Conservation (phyloP, 2,113 vertebrate species). For the Lepisosteus oculatus region DNA sequence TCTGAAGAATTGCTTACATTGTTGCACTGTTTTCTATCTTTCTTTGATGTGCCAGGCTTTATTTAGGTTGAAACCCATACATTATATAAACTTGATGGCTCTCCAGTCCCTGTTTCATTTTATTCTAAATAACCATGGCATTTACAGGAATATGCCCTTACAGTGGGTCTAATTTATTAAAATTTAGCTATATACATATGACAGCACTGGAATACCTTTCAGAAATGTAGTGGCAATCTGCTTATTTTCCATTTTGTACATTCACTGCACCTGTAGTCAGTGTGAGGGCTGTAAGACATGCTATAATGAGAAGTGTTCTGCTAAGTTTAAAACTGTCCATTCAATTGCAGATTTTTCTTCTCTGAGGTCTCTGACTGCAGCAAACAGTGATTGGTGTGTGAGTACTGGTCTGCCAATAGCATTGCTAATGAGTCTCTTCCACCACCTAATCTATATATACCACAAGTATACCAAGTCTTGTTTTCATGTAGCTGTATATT, state of each 20-base stretch:
- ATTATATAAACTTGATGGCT: background rate
- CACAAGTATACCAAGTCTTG: too few species aligned
- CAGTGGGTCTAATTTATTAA: background rate
- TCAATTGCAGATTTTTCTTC: too few species aligned
- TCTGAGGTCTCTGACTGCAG: too few species aligned
- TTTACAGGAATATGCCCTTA: background rate
- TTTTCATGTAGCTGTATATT: too few species aligned
- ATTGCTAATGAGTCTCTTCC: too few species aligned
- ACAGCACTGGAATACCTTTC: background rate
- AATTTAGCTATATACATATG: background rate
- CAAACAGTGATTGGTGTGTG: too few species aligned
- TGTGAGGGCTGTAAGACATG: background rate
- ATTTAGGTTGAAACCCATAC: slow-evolving; percentile 7
- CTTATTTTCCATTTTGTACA: background rate
- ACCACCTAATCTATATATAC: too few species aligned
- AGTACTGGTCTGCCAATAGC: too few species aligned
- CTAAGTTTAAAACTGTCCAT: background rate
- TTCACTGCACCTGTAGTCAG: background rate
- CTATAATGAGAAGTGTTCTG: background rate
- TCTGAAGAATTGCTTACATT: background rate
- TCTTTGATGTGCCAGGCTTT: slow-evolving; percentile 14
- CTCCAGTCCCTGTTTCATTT: background rate
- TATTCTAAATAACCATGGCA: background rate
- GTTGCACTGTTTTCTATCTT: background rate
- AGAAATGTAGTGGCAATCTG: background rate